Conservation (phyloP, 1,140 invertebrate species). For the Sarcophaga bullata region DNA sequence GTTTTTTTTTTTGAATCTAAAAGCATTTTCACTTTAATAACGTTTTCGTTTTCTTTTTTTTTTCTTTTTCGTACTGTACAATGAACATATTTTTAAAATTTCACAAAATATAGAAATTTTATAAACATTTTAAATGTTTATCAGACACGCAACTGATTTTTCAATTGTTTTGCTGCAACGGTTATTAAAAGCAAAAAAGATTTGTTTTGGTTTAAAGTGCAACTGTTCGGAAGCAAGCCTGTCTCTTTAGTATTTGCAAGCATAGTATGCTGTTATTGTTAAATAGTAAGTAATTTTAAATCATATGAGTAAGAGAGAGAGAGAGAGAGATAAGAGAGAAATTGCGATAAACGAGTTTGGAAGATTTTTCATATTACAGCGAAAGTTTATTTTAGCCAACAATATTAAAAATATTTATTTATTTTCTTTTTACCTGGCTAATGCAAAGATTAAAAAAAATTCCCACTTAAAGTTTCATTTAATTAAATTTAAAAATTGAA, state of each 20-base stretch:
- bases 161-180: background rate
- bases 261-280: background rate
- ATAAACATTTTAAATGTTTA: background rate
- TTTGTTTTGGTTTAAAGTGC: background rate
- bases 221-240: background rate
- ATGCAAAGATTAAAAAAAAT: too few relatives aligned
- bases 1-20: background rate
- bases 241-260: background rate
- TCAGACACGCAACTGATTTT: background rate
- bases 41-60: background rate
- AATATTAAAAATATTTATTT: too few relatives aligned
- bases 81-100: background rate
- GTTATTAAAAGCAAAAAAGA: too few relatives aligned
- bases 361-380: too few relatives aligned
- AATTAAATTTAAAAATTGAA: too few relatives aligned
- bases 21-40: background rate
- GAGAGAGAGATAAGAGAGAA: too few relatives aligned
- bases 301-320: too few relatives aligned
- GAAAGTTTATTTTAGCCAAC: too few relatives aligned
- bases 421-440: too few relatives aligned
- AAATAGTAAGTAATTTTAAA: too few relatives aligned
- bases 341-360: too few relatives aligned
- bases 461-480: too few relatives aligned
- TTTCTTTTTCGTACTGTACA: background rate
- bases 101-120: background rate